A percentile compares a stretch with the other conserved stretches of the same genome.
Conservation (phyloP, 2,113 vertebrate species). For the Merops nubicus region DNA sequence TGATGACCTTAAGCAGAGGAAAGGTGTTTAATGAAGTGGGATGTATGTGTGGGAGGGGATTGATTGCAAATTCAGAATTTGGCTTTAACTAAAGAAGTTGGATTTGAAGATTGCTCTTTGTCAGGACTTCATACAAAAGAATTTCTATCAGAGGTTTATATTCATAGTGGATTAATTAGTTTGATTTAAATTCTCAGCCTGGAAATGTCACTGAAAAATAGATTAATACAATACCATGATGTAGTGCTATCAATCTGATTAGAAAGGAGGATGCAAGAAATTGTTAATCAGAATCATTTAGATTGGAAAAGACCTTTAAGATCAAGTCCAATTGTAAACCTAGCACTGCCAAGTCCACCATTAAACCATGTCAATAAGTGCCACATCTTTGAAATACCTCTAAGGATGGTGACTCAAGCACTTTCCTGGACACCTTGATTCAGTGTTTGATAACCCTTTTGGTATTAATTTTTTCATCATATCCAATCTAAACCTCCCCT, state of each 20-base stretch:
- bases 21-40: slow-evolving; percentile 35
- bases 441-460: neutral
- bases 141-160: neutral
- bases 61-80: neutral
- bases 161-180: neutral
- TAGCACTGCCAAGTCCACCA: neutral
- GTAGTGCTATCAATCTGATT: neutral
- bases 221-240: neutral
- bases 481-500: neutral
- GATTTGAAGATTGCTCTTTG: neutral
- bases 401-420: neutral
- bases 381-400: neutral
- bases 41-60: slow-evolving; percentile 1
- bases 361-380: neutral
- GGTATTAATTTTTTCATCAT: neutral
- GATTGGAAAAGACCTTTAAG: neutral
- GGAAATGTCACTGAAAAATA: slow-evolving; percentile 40
- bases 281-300: neutral
- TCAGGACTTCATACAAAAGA: neutral
- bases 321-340: neutral
- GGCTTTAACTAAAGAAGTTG: neutral
- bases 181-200: neutral
- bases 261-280: neutral
- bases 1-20: slow-evolving; percentile 18
- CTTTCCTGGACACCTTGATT: neutral